These are phyloP conservation scores for Rhingia rostrata DNA, from an alignment of 2,888 invertebrate species.

Conservation along the genomic window DNA sequence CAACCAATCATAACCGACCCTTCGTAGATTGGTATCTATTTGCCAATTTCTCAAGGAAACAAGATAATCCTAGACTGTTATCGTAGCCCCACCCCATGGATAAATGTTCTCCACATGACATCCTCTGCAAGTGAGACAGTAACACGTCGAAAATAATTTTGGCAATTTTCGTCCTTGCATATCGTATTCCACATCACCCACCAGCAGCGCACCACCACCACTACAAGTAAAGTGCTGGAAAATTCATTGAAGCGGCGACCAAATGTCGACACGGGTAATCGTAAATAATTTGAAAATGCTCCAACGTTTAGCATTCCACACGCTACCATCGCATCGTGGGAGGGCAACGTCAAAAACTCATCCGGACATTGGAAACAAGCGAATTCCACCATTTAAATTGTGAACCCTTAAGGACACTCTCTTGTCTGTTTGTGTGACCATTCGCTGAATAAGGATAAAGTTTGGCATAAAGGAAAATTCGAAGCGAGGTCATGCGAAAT, in stretches of 20 bases:
- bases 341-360: conserved; percentile 17
- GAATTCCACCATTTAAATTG: conserved; percentile 36
- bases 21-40: not conserved
- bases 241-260: conserved; percentile 71
- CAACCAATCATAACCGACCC: not conserved
- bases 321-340: conserved; percentile 2
- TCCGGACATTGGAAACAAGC: conserved; percentile 48
- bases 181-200: not conserved
- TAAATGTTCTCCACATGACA: not conserved
- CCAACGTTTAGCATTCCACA: conserved; percentile 58
- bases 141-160: conserved; percentile 49
- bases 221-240: conserved; percentile 43
- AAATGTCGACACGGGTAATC: conserved; percentile 69
- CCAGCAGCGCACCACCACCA: conserved; percentile 1
- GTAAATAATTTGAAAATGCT: conserved; percentile 65
- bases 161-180: conserved; percentile 33
- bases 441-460: conserved; percentile 47
- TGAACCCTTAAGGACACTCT: conserved; percentile 30
- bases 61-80: conserved; percentile 14
- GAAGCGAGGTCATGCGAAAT: conserved; percentile 52
- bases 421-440: conserved; percentile 15
- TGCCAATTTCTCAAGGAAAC: not conserved
- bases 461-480: conserved; percentile 41
- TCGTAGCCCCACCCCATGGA: not conserved
- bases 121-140: conserved; percentile 9